Conservation (phyloP, 2,888 invertebrate species). For the Periphyllus acericola region DNA sequence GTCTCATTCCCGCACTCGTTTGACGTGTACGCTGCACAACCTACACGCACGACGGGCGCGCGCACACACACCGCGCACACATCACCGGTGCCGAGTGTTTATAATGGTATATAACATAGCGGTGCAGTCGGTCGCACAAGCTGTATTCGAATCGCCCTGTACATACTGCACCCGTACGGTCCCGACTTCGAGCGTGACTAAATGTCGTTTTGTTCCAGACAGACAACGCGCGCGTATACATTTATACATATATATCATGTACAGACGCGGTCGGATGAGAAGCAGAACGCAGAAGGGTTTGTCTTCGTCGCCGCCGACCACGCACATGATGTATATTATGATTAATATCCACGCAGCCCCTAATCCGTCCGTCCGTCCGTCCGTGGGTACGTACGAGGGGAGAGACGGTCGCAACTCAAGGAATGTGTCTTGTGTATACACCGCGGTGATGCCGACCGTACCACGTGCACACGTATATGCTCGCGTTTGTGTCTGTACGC, state of each 20-base stretch:
- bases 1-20: no score
- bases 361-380: not conserved
- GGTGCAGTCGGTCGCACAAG: not conserved
- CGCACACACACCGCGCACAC: no score
- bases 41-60: no score
- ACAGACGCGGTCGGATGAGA: not conserved
- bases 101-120: not conserved
- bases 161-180: not conserved
- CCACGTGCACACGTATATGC: no score
- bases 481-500: no score
- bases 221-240: not conserved
- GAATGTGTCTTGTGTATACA: slow-evolving; percentile 27
- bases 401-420: not conserved
- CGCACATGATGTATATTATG: not conserved
- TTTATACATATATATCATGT: no score
- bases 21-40: no score
- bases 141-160: not conserved
- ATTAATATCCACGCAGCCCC: slow-evolving; percentile 45
- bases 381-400: not conserved
- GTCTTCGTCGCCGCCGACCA: not conserved
- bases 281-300: not conserved
- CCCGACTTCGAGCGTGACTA: slow-evolving; percentile 32
- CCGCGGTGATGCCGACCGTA: not conserved
- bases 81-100: not conserved
- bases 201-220: slow-evolving; percentile 45